A percentile compares a stretch with the other conserved stretches of the same genome.
These are phyloP conservation scores for Pelochelys cantorii DNA, from an alignment of 2,797 vertebrate genomes.

Conservation along the genomic window DNA sequence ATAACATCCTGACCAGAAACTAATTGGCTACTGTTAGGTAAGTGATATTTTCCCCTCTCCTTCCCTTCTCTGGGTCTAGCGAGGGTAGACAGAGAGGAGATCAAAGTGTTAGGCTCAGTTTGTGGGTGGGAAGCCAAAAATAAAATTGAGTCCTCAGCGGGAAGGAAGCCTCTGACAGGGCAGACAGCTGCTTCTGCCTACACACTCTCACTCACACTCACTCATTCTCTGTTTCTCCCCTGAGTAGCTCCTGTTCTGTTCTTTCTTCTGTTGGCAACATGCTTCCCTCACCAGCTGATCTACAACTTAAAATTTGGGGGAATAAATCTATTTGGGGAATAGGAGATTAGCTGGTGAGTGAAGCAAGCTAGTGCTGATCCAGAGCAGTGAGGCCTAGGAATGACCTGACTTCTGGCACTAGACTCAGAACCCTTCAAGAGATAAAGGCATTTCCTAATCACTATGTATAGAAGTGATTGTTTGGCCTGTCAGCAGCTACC, in stretches of 20 bases:
- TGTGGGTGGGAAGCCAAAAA: not conserved
- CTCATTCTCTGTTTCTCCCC: not conserved
- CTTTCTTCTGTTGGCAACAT: no score
- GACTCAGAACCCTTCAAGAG: no score
- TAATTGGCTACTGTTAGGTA: not conserved
- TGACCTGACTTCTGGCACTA: not conserved
- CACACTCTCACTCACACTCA: no score
- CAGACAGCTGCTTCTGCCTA: not conserved
- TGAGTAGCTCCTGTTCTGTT: not conserved
- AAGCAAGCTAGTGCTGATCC: not conserved
- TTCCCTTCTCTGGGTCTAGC: not conserved
- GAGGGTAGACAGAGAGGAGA: not conserved
- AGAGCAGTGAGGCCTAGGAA: not conserved
- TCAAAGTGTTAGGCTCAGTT: not conserved
- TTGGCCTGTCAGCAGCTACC: not conserved
- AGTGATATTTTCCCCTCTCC: not conserved
- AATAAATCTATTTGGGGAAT: not conserved
- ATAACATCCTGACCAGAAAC: not conserved
- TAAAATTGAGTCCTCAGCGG: not conserved
- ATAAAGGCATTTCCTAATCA: no score
- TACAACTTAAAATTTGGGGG: no score
- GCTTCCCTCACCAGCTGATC: not conserved
- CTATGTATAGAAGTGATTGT: no score
- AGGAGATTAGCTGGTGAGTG: not conserved
- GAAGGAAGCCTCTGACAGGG: not conserved